Base-by-base conservation (phyloP, 2,888 invertebrate genomes). In the Erynnis tages region DNA sequence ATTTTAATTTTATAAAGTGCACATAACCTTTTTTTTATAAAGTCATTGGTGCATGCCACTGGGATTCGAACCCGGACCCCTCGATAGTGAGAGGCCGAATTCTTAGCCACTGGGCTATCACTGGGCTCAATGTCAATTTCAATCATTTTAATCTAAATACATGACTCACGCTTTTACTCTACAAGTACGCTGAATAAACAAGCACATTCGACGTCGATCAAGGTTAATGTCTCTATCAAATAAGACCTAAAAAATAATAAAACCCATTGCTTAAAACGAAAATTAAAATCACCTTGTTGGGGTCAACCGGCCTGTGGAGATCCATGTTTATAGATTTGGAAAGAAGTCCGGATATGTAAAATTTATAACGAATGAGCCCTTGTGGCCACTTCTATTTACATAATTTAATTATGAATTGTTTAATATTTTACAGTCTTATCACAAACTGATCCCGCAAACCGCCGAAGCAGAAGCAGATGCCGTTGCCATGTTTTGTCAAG, bases 291-390 rank as follows among this genome's bases (percentile, higher is more conserved):
- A 87, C 88, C 86, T 90, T 90, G 65, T 90, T 90, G 1, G 83
- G 77, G 56, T 89, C 89, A 7, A 90, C 87, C 44, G 90, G 89
- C 60, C 70, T 73, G 59, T 90, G 90, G 29, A 90, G 82, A 76
- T 90, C 90, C 90, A 90, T 89, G 60, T 41, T 69, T 60, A 34
- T 52, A 57, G 55, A 54, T 53, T 27, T 50, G 3, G 23, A 43
- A 10, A 43, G 49, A 29, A 16, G 13, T 41, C 35, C 35, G 21
- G 17, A 11, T 43, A n/a, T 43, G 10, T 14, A 19, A 25, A 27
- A 43, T 34, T 29, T 19, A 27, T 35, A 13, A 14, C 27, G 10
- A 17, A 35, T 35, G 19, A 32, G 16, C 11, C 35, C 50, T 43
- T 43, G 19, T 14, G 13, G 27, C 4, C 27, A 50, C 54, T 54